A percentile compares a stretch with the other conserved stretches of the same genome.
These are phyloP conservation scores for Gouania willdenowi DNA, from an alignment of 2,797 vertebrate genomes.

Conservation along the genomic window DNA sequence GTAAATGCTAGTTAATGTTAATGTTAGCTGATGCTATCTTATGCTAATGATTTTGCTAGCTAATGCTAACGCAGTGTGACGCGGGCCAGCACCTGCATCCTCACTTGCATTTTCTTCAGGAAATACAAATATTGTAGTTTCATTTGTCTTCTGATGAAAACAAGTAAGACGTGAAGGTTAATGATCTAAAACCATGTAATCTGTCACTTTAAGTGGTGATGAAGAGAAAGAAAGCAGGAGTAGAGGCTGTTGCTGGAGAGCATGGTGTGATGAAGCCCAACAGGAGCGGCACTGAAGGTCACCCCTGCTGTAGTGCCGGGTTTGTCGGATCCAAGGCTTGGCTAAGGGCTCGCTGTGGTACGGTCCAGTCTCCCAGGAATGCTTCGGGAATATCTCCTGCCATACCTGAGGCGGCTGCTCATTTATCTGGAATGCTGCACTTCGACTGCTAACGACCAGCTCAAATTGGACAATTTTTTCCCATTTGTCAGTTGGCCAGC, in stretches of 20 bases:
- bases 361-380: slow-evolving; percentile 76
- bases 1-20: too few relatives aligned
- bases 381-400: slow-evolving; percentile 81
- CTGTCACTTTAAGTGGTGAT: slow-evolving; percentile 72
- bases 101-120: too few relatives aligned
- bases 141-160: slow-evolving; percentile 25
- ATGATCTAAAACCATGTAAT: slow-evolving; percentile 51
- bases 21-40: too few relatives aligned
- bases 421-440: slow-evolving; percentile 81
- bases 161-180: slow-evolving; percentile 33
- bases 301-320: slow-evolving; percentile 74
- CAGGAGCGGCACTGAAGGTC: slow-evolving; percentile 78
- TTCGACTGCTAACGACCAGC: slow-evolving; percentile 86
- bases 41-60: too few relatives aligned
- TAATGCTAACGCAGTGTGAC: too few relatives aligned
- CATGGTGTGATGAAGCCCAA: slow-evolving; percentile 57
- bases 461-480: slow-evolving; percentile 94
- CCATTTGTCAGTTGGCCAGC: slow-evolving; percentile 90
- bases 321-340: slow-evolving; percentile 75
- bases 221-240: slow-evolving; percentile 33
- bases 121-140: too few relatives aligned
- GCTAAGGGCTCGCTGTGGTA: slow-evolving; percentile 68
- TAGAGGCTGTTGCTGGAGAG: slow-evolving; percentile 55
- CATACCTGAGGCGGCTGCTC: slow-evolving; percentile 83
- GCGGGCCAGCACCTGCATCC: too few relatives aligned